Base-by-base conservation (phyloP, 2,113 vertebrate species). In the Hemiprocne comata region DNA sequence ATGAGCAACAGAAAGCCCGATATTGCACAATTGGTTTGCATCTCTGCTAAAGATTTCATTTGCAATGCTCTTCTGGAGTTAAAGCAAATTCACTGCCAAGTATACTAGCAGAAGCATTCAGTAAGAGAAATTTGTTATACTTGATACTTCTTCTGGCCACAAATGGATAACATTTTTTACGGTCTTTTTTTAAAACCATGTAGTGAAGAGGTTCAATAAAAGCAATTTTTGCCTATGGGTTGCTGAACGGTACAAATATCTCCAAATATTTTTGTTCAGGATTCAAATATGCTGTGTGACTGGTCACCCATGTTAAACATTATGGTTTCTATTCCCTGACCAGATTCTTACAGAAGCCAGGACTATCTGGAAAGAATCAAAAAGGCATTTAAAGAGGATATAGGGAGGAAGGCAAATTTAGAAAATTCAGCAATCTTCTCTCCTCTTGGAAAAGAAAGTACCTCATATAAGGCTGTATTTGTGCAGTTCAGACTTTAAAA, bases 31-130 rank as follows among this genome's bases (percentile, higher is more conserved):
- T 6, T 25, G 3, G 26, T 74, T 92, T 4, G 7, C 13, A 50
- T 66, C 10, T 87, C 73, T 72, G 65, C 88, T 71, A 9, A 86
- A 81, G 38, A 57, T 72, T 87, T 75, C 4, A 50, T 80, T 69
- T 84, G 42, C 81, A 84, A 33, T 9, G 29, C 34, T 67, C 5
- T 74, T 65, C 73, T 90, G 33, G 46, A 86, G 34, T 89, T 71
- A 71, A 76, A 87, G 74, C 51, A 86, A 90, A 91, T 72, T 77
- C 44, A 53, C 53, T 85, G 78, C 71, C 85, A 90, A 86, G 72
- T 36, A 67, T 67, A 67, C 57, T 83, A 80, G 90, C 57, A 48
- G 36, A 93, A 80, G 40, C 44, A 70, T 86, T 92, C 48, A 36
- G 50, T 62, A 71, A 38, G 40, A 55, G 16, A 65, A 61, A 72